Evolutionary conservation across 2,797 vertebrate species (phyloP), one percentile per base, ranked within the genome.

Genomic region (Zalophus californianus): DNA sequence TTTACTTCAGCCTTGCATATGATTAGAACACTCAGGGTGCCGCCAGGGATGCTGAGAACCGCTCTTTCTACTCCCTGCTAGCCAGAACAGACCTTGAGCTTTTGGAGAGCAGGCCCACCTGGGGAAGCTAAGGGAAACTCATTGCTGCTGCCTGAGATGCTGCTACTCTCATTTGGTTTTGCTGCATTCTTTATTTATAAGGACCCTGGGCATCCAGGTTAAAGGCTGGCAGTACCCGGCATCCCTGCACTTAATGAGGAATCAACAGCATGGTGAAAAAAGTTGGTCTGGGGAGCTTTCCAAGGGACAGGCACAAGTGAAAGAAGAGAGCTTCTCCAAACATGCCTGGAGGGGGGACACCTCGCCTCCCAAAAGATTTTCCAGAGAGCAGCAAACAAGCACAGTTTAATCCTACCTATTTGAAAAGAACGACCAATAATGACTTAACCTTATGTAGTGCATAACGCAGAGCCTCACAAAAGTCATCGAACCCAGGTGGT

Each of bases 11-110:
- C 96, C 68, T 93, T 62, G 72, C 56, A n/a, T 54, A 12, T 95
- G 96, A 98, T 97, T 87, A 97, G 97, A 98, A 92, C 86, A 3
- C 50, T 70, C 91, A 54, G 48, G 44, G 64, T 3, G 16, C 64
- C 2, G 2, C 84, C 80, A 25, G 29, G 54, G 84, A 68, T 50
- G 50, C 92, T 68, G 21, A 77, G 77, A 86, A 50, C 35, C 0
- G n/a, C 58, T 79, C 62, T 84, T 85, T 86, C 75, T 62, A 50
- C 87, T 70, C 89, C 38, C 1, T 5, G 52, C 66, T 32, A n/a
- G 54, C 85, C 86, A 83, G 85, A 88, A 29, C n/a, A 44, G 89
- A 56, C 85, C 87, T 58, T 23, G 90, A 84, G 66, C 56, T 86
- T 94, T 48, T 91, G 16, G 85, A 97, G 27, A 90, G 68, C 29